Conservation (phyloP, 2,797 vertebrate genomes). For the Fringilla coelebs region DNA sequence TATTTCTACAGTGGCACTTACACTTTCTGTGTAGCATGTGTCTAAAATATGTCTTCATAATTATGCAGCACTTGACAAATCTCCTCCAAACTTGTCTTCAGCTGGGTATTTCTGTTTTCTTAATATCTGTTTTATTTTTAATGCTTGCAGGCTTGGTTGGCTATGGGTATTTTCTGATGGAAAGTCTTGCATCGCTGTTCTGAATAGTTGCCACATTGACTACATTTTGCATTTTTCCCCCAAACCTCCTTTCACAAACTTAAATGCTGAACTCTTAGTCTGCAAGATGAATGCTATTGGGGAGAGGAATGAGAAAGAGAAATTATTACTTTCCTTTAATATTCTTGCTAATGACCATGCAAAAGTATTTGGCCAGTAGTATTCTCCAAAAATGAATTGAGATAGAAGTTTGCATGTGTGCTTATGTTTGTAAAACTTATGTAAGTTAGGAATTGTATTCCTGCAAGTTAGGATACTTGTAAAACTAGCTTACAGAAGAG, state of each 20-base stretch:
- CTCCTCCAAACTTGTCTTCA: background rate
- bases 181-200: background rate
- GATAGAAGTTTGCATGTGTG: background rate
- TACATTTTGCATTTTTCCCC: background rate
- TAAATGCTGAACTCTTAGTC: background rate
- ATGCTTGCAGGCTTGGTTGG: background rate
- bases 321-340: background rate
- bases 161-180: background rate
- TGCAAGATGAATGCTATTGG: background rate
- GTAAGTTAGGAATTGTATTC: background rate
- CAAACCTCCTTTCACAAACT: background rate
- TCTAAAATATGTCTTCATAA: background rate
- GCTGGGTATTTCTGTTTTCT: background rate
- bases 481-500: background rate
- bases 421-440: background rate
- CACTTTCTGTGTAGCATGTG: background rate
- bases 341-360: background rate
- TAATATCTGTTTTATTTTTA: background rate
- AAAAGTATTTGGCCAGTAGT: background rate
- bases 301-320: background rate
- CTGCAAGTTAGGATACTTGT: background rate
- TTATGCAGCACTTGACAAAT: background rate
- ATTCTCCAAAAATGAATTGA: background rate
- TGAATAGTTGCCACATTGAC: background rate
- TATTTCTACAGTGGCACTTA: background rate